These are phyloP conservation scores for Delia radicum DNA, from an alignment of 1,140 invertebrate species.

Conservation along the genomic window DNA sequence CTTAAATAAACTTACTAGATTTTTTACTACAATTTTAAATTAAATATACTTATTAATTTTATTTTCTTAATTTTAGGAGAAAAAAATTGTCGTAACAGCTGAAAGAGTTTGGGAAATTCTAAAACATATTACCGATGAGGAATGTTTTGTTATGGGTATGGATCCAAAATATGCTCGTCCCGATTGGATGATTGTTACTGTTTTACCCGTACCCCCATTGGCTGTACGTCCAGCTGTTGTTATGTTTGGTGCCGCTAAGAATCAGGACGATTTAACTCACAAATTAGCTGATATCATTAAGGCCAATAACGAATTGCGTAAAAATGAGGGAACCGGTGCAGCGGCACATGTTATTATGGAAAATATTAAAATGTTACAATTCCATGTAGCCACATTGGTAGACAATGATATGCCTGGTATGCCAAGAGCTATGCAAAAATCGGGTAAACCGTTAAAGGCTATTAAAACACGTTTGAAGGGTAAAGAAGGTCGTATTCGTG, in stretches of 20 bases:
- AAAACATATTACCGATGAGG: slow-evolving; percentile 96
- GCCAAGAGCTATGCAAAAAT: slow-evolving; percentile 97
- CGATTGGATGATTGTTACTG: slow-evolving; percentile 99
- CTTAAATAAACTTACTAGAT: too few relatives aligned
- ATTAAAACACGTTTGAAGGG: slow-evolving; percentile 88
- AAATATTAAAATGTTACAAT: slow-evolving; percentile 98
- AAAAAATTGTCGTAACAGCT: slow-evolving; percentile 89
- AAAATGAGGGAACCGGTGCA: slow-evolving; percentile 94
- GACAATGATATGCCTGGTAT: slow-evolving; percentile 99
- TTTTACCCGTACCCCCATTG: slow-evolving; percentile 94
- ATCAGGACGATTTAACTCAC: slow-evolving; percentile 98
- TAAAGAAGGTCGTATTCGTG: slow-evolving; percentile 97
- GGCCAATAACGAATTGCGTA: slow-evolving; percentile 92
- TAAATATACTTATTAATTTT: too few relatives aligned
- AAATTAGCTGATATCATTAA: slow-evolving; percentile 99
- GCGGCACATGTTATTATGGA: slow-evolving; percentile 95
- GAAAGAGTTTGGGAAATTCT: slow-evolving; percentile 96
- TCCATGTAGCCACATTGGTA: slow-evolving; percentile 95
- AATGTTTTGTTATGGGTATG: slow-evolving; percentile 94
- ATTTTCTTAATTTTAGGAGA: slow-evolving; percentile 66
- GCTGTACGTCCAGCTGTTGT: slow-evolving; percentile 94
- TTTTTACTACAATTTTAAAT: too few relatives aligned
- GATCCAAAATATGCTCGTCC: slow-evolving; percentile 93
- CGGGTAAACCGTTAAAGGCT: slow-evolving; percentile 96
- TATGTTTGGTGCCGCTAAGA: slow-evolving; percentile 98